Evolutionary conservation across 2,797 vertebrate genomes (phyloP).

Genomic region (Bradypus variegatus): DNA sequence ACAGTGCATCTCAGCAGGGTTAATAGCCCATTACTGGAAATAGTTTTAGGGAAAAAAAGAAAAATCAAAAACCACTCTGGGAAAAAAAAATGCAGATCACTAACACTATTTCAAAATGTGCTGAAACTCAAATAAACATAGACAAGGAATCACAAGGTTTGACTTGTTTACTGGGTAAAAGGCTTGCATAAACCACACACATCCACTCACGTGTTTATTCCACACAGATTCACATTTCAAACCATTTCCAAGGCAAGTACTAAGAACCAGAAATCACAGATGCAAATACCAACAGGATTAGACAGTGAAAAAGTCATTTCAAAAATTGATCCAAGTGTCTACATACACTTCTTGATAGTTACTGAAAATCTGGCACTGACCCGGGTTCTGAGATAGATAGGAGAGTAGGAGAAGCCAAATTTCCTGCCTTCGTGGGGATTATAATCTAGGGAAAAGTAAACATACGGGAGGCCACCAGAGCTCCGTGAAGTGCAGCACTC

Average conservation of each 20-base stretch:
- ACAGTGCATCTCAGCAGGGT: not conserved
- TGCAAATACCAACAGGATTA: not conserved
- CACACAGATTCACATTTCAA: not conserved
- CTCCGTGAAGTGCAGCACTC: not conserved
- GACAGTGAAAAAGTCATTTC: not conserved
- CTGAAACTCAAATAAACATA: not conserved
- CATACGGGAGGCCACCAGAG: not conserved
- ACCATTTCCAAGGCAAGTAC: not conserved
- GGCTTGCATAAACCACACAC: not conserved
- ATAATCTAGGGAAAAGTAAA: not conserved
- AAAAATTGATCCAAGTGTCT: not conserved
- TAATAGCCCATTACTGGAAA: not conserved
- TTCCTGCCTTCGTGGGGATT: not conserved
- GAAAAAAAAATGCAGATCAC: not conserved
- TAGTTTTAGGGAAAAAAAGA: not conserved
- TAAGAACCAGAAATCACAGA: not conserved
- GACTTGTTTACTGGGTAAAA: not conserved
- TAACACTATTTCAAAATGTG: not conserved
- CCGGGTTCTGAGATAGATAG: not conserved
- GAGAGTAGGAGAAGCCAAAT: not conserved
- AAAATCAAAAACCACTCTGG: not conserved
- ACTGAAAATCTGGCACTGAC: not conserved
- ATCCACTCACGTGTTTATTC: not conserved
- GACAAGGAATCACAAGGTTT: not conserved
- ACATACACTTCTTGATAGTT: not conserved